Evolutionary conservation across 2,113 vertebrate species (phyloP).

Genomic region (Ophthalmolycus amberensis): DNA sequence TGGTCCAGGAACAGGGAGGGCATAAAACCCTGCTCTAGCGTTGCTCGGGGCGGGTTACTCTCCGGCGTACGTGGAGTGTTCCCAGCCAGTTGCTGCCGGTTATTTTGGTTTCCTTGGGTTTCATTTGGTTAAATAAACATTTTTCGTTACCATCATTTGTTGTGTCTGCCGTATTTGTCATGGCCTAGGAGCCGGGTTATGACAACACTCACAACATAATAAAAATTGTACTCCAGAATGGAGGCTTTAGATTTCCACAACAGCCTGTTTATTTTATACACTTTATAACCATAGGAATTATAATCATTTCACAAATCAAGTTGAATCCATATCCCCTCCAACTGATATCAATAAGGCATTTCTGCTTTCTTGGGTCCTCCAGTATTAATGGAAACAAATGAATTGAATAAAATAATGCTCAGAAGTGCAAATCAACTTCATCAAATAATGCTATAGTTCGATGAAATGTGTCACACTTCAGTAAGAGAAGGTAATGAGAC

Average conservation of each 20-base stretch:
- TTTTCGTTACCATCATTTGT: too few relatives aligned
- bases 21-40: too few relatives aligned
- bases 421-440: not conserved
- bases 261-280: too few relatives aligned
- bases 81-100: too few relatives aligned
- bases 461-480: conserved; percentile 23
- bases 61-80: too few relatives aligned
- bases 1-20: too few relatives aligned
- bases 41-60: too few relatives aligned
- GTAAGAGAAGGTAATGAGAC: conserved; percentile 30
- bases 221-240: not conserved
- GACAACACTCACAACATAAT: not conserved
- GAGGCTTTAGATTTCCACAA: not conserved
- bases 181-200: too few relatives aligned
- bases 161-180: too few relatives aligned
- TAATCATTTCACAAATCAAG: not conserved
- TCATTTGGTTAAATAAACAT: too few relatives aligned
- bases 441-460: not conserved
- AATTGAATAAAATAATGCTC: not conserved
- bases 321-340: conserved; percentile 7
- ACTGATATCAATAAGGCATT: not conserved
- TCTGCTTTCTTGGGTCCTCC: not conserved
- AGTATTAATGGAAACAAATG: not conserved
- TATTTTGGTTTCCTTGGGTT: too few relatives aligned
- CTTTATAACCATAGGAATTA: not conserved